phyloP scores from a whole-genome alignment of 1,140 invertebrate genomes.

The Trypoxylus dichotomus region DNA sequence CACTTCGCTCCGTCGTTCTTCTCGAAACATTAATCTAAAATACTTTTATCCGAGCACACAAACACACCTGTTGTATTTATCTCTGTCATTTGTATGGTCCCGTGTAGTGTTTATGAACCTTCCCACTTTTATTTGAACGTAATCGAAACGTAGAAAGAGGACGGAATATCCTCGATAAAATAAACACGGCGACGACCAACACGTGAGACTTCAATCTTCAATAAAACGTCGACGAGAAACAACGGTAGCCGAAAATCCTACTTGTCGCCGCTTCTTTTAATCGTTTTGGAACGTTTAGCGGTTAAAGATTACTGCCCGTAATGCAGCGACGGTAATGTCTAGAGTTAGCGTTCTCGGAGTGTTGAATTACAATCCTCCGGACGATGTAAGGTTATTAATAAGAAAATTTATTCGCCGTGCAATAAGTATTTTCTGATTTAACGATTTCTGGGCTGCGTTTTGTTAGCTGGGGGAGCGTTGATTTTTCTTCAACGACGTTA shows the following conservation, averaged over 20 bases:
- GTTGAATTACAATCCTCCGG: neutral
- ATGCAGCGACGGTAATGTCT: neutral
- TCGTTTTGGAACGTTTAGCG: neutral
- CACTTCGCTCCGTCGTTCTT: neutral
- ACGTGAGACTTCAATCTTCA: neutral
- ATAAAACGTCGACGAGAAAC: neutral
- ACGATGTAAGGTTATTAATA: neutral
- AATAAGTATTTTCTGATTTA: slow-evolving; percentile 8
- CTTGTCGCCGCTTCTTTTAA: neutral
- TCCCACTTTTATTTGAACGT: neutral
- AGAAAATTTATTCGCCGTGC: neutral
- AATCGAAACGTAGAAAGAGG: neutral
- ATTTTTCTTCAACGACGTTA: neutral
- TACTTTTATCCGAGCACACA: neutral
- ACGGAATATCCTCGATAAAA: neutral
- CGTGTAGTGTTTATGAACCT: neutral
- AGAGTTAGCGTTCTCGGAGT: neutral
- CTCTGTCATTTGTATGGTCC: neutral
- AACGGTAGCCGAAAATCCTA: slow-evolving; percentile 2
- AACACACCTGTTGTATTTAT: neutral
- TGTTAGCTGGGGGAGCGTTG: neutral
- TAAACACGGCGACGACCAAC: neutral
- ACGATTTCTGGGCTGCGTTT: neutral
- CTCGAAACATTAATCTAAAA: neutral
- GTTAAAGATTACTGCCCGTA: neutral